Evolutionary conservation across 2,113 vertebrate genomes (phyloP), one percentile per base, ranked within the genome.

Genomic region (Carassius auratus): DNA sequence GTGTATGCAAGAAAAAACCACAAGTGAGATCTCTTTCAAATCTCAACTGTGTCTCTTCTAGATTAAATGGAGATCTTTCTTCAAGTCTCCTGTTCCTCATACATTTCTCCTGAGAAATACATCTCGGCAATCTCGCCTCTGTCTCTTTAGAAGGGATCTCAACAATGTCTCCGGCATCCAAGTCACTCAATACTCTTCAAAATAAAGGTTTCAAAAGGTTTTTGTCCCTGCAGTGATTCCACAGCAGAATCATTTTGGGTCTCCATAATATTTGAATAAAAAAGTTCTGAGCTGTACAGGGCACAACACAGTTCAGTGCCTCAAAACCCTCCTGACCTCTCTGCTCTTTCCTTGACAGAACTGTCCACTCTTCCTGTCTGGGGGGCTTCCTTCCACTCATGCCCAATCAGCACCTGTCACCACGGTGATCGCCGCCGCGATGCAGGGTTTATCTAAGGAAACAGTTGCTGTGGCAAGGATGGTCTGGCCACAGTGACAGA

Each of bases 361-460:
- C 75, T 88, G 93, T 94, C 94, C 90, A 91, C 73, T 93, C 93
- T 93, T 87, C 91, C 94, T 93, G 87, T 76, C 87, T 91, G 90
- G 92, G 26, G 64, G 48, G 64, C 93, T 97, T 97, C 96, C 96
- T 96, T 94, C 94, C 93, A 91, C 96, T 95, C 93, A 93, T 89
- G 95, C 94, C 96, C 93, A 92, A 96, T 94, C 96, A 96, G 96
- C 96, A 98, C 96, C 97, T 98, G 97, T 97, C 97, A 96, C 92
- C 89, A 55, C 73, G 10, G 84, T 71, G 93, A 90, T 89, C 87
- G 87, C 92, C 12, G 13, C 42, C 8, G 30, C 12, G 36, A 89
- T 88, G 90, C 92, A 91, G 94, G 93, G 95, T 97, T 99, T 99
- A 99, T 99, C 98, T 96, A 95, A 98, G 98, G 98, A 99, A 99